These are phyloP conservation scores for Leucozona laternaria DNA, from an alignment of 2,888 invertebrate genomes.

Conservation along the genomic window DNA sequence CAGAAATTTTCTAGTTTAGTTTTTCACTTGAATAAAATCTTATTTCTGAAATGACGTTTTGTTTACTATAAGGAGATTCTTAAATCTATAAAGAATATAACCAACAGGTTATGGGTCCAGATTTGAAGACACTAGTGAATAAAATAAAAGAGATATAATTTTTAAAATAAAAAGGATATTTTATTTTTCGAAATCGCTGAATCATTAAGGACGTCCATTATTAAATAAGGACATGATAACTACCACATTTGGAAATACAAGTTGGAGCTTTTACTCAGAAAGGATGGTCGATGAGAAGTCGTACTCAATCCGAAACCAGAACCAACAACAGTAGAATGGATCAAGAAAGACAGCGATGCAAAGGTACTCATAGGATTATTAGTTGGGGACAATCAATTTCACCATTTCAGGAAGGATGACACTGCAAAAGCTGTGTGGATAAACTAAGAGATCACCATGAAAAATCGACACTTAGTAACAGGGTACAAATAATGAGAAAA, in stretches of 20 bases:
- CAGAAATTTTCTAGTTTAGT: too few species aligned
- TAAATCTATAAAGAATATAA: too few species aligned
- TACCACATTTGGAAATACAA: neutral
- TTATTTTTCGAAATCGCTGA: neutral
- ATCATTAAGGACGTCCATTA: neutral
- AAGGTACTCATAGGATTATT: neutral
- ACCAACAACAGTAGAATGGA: neutral
- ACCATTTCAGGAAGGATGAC: neutral
- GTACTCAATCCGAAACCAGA: neutral
- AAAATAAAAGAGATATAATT: too few species aligned
- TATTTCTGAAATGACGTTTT: too few species aligned
- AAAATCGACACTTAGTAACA: slow-evolving; percentile 3
- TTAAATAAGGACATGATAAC: too few species aligned
- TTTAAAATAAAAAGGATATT: too few species aligned
- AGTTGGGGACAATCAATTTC: neutral
- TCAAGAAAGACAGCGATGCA: neutral
- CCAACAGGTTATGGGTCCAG: too few species aligned
- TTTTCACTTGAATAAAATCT: too few species aligned
- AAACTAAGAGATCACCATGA: too few species aligned
- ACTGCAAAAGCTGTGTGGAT: neutral
- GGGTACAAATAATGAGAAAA: neutral
- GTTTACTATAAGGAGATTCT: too few species aligned
- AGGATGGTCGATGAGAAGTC: neutral
- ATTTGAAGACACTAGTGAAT: too few species aligned
- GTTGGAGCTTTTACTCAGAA: neutral